These are phyloP conservation scores for Epinephelus coioides DNA, from an alignment of 2,797 vertebrate genomes.

Conservation along the genomic window DNA sequence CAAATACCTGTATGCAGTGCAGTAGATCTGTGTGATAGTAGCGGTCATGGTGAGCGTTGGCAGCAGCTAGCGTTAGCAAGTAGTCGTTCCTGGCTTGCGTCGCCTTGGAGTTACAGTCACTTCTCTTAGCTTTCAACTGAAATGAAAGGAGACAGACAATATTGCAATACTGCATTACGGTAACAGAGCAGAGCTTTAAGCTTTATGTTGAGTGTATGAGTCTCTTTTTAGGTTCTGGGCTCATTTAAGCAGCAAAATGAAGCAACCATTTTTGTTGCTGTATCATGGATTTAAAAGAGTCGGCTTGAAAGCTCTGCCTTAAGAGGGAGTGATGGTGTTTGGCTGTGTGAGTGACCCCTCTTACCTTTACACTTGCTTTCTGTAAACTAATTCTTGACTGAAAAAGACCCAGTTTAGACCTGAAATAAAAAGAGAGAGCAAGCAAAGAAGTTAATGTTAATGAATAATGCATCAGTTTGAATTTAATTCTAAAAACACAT, in stretches of 20 bases:
- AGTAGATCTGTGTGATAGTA: constrained; percentile 97
- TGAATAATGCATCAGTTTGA: too few relatives aligned
- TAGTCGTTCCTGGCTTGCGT: constrained; percentile 98
- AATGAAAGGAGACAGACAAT: constrained; percentile 36
- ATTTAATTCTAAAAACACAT: too few relatives aligned
- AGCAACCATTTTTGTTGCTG: not conserved
- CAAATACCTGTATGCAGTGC: constrained; percentile 94
- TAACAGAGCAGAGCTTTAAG: not conserved
- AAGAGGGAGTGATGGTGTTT: not conserved
- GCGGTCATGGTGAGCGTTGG: constrained; percentile 97
- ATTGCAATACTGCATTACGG: not conserved
- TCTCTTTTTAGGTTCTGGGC: not conserved
- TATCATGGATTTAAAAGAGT: constrained; percentile 4
- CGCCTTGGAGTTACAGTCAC: constrained; percentile 97
- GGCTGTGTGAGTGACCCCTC: constrained; percentile 40
- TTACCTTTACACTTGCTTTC: constrained; percentile 99
- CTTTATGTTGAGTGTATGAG: not conserved
- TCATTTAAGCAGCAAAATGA: not conserved
- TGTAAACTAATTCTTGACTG: constrained; percentile 99
- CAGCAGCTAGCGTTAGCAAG: constrained; percentile 95
- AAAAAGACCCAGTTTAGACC: constrained; percentile 98
- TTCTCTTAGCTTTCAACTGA: constrained; percentile 97
- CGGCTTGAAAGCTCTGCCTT: constrained; percentile 1
- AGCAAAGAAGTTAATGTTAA: constrained; percentile 1
- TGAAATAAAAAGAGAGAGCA: constrained; percentile 68